A percentile compares a stretch with the other conserved stretches of the same genome.
phyloP scores from a whole-genome alignment of 2,797 vertebrate genomes.

The Pseudochaenichthys georgianus region DNA sequence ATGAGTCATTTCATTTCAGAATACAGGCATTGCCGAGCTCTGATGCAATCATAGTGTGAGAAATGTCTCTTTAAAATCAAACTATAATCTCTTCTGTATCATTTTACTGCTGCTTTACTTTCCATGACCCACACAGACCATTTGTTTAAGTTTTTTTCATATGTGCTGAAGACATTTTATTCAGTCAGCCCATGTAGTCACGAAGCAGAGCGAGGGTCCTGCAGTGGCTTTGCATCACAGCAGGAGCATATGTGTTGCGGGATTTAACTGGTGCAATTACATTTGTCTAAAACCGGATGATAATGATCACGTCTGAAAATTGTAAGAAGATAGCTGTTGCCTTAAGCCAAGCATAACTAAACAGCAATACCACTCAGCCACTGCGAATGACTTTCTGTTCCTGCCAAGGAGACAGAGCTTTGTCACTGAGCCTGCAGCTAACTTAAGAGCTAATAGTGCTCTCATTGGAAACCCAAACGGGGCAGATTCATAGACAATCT shows the following conservation, averaged over 20 bases:
- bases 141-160: slow-evolving; percentile 32
- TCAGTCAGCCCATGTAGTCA: slow-evolving; percentile 44
- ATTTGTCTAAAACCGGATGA: slow-evolving; percentile 67
- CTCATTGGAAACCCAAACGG: slow-evolving; percentile 67
- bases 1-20: slow-evolving; percentile 23
- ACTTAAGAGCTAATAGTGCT: slow-evolving; percentile 73
- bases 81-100: slow-evolving; percentile 31
- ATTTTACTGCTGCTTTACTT: slow-evolving; percentile 44
- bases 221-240: slow-evolving; percentile 55
- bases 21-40: background rate
- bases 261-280: slow-evolving; percentile 74
- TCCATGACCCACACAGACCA: slow-evolving; percentile 42
- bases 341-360: slow-evolving; percentile 77
- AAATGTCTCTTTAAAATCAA: slow-evolving; percentile 35
- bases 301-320: slow-evolving; percentile 77
- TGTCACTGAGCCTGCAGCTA: slow-evolving; percentile 75
- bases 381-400: slow-evolving; percentile 75
- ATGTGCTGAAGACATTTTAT: slow-evolving; percentile 34
- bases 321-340: slow-evolving; percentile 71
- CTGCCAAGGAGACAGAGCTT: slow-evolving; percentile 75
- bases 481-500: slow-evolving; percentile 62
- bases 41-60: slow-evolving; percentile 11
- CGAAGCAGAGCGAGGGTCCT: slow-evolving; percentile 49
- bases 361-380: slow-evolving; percentile 71
- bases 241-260: slow-evolving; percentile 60